Conservation (phyloP, 1,140 invertebrate species). For the Nomia melanderi region DNA sequence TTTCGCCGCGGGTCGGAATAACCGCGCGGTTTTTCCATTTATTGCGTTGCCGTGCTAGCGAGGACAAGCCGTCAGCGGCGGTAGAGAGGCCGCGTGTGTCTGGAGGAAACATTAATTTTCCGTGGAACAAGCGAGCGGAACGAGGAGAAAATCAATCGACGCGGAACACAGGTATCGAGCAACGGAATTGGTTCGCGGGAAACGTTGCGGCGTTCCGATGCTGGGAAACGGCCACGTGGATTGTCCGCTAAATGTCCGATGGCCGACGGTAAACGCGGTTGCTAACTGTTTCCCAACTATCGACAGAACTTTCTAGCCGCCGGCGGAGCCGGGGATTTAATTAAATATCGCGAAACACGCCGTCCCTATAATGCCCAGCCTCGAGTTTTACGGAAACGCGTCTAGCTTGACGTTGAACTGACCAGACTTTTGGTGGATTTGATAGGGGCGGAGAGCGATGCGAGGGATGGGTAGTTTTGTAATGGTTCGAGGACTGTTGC, state of each 20-base stretch:
- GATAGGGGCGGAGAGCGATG: no score
- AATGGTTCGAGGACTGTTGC: no score
- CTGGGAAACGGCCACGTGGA: conserved; percentile 46
- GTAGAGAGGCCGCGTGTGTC: background rate
- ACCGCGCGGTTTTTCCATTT: no score
- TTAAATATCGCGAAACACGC: conserved; percentile 71
- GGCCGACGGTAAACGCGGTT: conserved; percentile 64
- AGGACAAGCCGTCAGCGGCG: no score
- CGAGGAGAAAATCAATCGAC: conserved; percentile 30
- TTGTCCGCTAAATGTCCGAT: conserved; percentile 68
- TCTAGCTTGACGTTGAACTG: background rate
- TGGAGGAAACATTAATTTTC: conserved; percentile 28
- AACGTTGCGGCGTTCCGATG: conserved; percentile 44
- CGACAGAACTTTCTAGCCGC: conserved; percentile 70
- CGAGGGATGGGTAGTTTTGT: no score
- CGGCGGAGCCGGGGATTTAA: conserved; percentile 65
- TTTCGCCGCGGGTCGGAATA: no score
- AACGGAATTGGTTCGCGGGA: conserved; percentile 47
- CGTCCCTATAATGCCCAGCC: conserved; percentile 31
- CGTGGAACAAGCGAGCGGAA: background rate
- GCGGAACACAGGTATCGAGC: conserved; percentile 26
- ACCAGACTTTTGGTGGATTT: no score
- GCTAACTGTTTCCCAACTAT: conserved; percentile 73
- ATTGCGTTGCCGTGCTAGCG: no score
- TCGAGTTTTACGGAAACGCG: conserved; percentile 30